phyloP scores from a whole-genome alignment of 2,113 vertebrate genomes.

The Vidua chalybeata region DNA sequence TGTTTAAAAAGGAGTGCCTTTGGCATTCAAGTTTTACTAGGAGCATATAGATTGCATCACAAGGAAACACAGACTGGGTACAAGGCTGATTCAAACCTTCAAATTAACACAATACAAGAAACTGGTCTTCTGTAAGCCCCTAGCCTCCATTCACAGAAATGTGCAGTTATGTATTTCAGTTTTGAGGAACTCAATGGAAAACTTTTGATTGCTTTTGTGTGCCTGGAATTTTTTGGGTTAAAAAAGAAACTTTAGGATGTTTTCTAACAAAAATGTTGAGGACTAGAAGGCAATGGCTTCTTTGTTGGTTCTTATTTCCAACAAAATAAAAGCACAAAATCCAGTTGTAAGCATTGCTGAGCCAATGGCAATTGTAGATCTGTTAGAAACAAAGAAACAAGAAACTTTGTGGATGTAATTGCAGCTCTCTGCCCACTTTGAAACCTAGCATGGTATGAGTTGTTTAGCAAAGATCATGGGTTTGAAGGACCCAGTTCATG shows the following conservation, averaged over 20 bases:
- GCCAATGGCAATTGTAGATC: not conserved
- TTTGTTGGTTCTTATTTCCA: not conserved
- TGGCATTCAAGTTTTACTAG: not conserved
- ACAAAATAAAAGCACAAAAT: not conserved
- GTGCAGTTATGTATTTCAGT: not conserved
- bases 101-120: not conserved
- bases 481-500: not conserved
- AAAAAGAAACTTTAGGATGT: not conserved
- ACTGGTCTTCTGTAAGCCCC: not conserved
- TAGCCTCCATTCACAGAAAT: not conserved
- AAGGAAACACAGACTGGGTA: not conserved
- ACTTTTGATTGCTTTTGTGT: not conserved
- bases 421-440: not conserved
- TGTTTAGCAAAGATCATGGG: not conserved
- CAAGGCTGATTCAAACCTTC: not conserved
- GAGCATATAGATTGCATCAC: not conserved
- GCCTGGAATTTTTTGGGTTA: not conserved
- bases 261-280: not conserved
- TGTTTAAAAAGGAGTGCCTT: not conserved
- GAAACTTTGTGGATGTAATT: not conserved
- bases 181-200: not conserved
- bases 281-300: not conserved
- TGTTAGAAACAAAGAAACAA: not conserved
- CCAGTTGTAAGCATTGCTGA: not conserved
- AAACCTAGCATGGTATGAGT: not conserved